These are phyloP conservation scores for Drosophila kanekoi DNA, from an alignment of 2,888 invertebrate species.

Conservation along the genomic window DNA sequence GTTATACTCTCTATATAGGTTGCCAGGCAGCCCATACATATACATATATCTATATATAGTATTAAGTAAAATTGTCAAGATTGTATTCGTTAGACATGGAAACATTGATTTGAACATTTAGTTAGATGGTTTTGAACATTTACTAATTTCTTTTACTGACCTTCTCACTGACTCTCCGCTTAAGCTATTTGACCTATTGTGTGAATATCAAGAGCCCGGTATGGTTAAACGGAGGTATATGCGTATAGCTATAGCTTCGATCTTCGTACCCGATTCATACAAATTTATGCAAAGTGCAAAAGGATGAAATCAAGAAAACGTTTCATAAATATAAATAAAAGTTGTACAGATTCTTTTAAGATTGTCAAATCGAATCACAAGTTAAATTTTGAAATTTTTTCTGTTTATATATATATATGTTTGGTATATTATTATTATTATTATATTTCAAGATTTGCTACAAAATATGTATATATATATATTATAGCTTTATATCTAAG, in stretches of 20 bases:
- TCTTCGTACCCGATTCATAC: slow-evolving; percentile 29
- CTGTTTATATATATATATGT: slow-evolving; percentile 20
- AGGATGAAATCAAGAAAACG: slow-evolving; percentile 8
- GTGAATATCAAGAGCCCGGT: slow-evolving; percentile 14
- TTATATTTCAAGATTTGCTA: slow-evolving; percentile 34
- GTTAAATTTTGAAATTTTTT: slow-evolving; percentile 72
- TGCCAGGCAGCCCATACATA: slow-evolving; percentile 18
- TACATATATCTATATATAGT: slow-evolving; percentile 9
- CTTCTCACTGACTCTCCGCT: slow-evolving; percentile 8
- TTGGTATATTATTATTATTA: slow-evolving; percentile 26
- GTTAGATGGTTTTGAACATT: slow-evolving; percentile 54
- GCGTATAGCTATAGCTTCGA: slow-evolving; percentile 43
- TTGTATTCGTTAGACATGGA: slow-evolving; percentile 70
- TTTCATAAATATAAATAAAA: slow-evolving; percentile 28
- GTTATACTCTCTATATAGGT: slow-evolving; percentile 12
- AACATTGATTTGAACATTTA: slow-evolving; percentile 67
- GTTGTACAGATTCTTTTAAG: slow-evolving; percentile 69
- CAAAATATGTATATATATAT: slow-evolving; percentile 52
- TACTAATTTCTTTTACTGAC: slow-evolving; percentile 15
- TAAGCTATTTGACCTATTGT: slow-evolving; percentile 6
- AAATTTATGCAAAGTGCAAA: slow-evolving; percentile 75
- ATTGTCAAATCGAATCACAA: slow-evolving; percentile 85
- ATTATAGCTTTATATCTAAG: slow-evolving; percentile 46
- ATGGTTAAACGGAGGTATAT: slow-evolving; percentile 60
- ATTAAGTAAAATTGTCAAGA: slow-evolving; percentile 63